Percentiles rank a stretch among this genome's conserved stretches.
phyloP scores from a whole-genome alignment of 2,113 vertebrate genomes.

The Kobus ellipsiprymnus region DNA sequence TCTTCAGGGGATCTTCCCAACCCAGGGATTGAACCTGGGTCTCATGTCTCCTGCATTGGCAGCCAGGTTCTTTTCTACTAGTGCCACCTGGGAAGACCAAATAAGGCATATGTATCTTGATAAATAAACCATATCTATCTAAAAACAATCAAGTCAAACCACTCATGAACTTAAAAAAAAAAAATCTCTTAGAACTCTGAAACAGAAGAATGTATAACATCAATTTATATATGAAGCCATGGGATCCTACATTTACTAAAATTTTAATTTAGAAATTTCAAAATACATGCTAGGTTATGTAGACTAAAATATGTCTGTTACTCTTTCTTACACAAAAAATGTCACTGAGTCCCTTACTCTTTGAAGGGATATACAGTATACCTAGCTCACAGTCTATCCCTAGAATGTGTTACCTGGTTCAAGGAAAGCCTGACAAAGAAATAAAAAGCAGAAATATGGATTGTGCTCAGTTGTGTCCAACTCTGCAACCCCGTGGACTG shows the following conservation, averaged over 20 bases:
- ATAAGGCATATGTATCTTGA: background rate
- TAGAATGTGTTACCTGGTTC: background rate
- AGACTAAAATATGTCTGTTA: background rate
- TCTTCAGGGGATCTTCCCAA: background rate
- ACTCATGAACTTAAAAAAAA: background rate
- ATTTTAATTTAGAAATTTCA: background rate
- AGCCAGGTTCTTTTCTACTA: background rate
- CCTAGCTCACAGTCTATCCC: background rate
- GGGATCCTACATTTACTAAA: background rate
- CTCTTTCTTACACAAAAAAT: background rate
- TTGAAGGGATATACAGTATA: background rate
- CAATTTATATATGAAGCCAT: background rate
- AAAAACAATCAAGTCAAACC: background rate
- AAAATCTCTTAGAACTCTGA: background rate
- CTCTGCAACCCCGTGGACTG: background rate
- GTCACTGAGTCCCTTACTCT: background rate
- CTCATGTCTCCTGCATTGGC: background rate
- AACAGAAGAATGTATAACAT: background rate
- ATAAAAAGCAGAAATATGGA: background rate
- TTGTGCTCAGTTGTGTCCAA: background rate
- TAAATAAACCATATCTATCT: background rate
- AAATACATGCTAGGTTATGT: background rate
- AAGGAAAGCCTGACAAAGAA: background rate
- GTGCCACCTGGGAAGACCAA: background rate
- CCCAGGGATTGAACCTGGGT: background rate